phyloP scores from a whole-genome alignment of 2,888 invertebrate genomes.

The Plebejus melissa region DNA sequence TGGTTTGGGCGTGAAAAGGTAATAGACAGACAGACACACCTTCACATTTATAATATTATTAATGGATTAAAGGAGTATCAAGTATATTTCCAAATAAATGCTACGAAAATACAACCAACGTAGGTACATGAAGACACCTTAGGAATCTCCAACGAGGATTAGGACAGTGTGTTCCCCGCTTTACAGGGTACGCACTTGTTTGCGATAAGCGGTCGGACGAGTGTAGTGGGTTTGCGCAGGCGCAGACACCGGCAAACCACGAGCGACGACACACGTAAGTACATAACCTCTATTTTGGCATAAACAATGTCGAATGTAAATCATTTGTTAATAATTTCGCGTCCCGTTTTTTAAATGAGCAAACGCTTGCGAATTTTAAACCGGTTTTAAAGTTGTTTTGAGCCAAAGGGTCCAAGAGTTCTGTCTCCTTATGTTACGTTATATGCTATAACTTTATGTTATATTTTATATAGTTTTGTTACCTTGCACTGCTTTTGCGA shows the following conservation, averaged over 20 bases:
- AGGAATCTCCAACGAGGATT: too few relatives aligned
- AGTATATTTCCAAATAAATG: too few relatives aligned
- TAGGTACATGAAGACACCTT: too few relatives aligned
- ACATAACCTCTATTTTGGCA: background rate
- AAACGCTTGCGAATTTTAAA: background rate
- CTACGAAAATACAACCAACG: too few relatives aligned
- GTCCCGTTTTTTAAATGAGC: background rate
- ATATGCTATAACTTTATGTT: background rate
- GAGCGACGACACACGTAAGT: slow-evolving; percentile 1
- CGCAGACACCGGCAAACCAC: background rate
- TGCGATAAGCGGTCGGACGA: slow-evolving; percentile 1
- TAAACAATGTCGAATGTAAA: background rate
- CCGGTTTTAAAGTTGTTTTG: background rate
- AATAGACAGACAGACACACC: too few relatives aligned
- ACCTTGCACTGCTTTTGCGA: background rate
- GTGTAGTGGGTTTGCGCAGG: background rate
- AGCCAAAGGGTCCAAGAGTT: background rate
- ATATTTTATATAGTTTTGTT: background rate
- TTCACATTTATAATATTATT: too few relatives aligned
- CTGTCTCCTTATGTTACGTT: background rate
- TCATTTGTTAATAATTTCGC: background rate
- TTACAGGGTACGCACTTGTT: background rate
- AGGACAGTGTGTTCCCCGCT: background rate
- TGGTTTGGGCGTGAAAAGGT: too few relatives aligned
- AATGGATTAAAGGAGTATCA: too few relatives aligned